phyloP scores from a whole-genome alignment of 2,888 invertebrate species.

The Agriotes lineatus region DNA sequence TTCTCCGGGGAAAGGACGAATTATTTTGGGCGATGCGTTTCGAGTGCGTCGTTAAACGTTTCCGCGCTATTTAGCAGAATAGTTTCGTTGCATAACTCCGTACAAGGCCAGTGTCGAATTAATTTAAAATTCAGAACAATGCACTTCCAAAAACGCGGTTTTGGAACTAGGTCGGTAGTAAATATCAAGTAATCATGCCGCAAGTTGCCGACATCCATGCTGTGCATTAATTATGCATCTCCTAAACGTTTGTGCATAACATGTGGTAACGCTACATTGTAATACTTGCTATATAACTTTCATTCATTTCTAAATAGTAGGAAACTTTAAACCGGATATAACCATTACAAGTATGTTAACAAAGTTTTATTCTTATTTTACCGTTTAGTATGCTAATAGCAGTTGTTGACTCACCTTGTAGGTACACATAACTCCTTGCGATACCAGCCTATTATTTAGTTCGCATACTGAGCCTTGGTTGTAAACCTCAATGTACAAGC shows the following conservation, averaged over 20 bases:
- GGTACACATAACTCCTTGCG: slow-evolving; percentile 13
- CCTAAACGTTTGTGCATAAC: slow-evolving; percentile 10
- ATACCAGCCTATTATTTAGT: background rate
- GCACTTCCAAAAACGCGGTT: slow-evolving; percentile 16
- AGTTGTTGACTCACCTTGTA: slow-evolving; percentile 8
- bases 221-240: slow-evolving; percentile 23
- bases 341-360: slow-evolving; percentile 25
- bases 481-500: background rate
- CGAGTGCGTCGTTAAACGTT: background rate
- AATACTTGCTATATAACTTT: slow-evolving; percentile 6
- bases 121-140: slow-evolving; percentile 21
- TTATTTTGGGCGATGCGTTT: background rate
- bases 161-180: slow-evolving; percentile 17
- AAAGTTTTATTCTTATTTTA: slow-evolving; percentile 23
- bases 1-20: background rate
- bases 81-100: background rate
- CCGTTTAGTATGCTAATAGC: slow-evolving; percentile 24
- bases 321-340: slow-evolving; percentile 19
- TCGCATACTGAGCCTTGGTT: background rate
- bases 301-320: background rate
- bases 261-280: slow-evolving; percentile 4
- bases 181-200: slow-evolving; percentile 6
- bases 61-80: background rate
- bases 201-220: slow-evolving; percentile 8
- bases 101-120: background rate